These are phyloP conservation scores for Semnornis frantzii DNA, from an alignment of 2,113 vertebrate species.

Conservation along the genomic window DNA sequence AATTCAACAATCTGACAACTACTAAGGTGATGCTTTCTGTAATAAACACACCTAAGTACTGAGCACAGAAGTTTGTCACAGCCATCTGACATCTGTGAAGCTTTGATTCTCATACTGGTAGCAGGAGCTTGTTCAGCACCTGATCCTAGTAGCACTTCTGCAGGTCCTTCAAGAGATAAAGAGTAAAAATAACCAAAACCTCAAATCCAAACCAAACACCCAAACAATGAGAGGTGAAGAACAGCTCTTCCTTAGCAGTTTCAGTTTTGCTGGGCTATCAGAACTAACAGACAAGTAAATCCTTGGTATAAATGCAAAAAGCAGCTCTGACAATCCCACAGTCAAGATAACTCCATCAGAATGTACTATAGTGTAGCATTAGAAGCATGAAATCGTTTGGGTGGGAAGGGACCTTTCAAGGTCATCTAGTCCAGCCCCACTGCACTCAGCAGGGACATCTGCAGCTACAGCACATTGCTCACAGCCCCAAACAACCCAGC, in stretches of 20 bases:
- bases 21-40: rapidly evolving
- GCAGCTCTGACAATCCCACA: neutral
- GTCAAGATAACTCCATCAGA: neutral
- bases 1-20: neutral
- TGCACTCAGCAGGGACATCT: too few relatives aligned
- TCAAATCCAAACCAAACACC: neutral
- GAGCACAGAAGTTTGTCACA: neutral
- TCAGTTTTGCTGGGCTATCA: neutral
- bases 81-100: neutral
- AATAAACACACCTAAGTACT: neutral
- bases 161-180: neutral
- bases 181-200: neutral
- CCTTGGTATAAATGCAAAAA: neutral
- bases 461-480: too few relatives aligned
- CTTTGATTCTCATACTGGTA: neutral
- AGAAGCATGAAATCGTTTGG: too few relatives aligned
- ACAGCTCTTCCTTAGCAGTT: neutral
- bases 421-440: too few relatives aligned
- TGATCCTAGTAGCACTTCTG: neutral
- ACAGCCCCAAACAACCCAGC: too few relatives aligned
- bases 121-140: neutral
- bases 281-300: neutral
- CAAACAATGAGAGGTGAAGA: neutral
- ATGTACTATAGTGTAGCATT: neutral
- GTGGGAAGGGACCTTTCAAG: too few relatives aligned